Conservation (phyloP, 1,140 invertebrate genomes). For the Grapholita molesta region DNA sequence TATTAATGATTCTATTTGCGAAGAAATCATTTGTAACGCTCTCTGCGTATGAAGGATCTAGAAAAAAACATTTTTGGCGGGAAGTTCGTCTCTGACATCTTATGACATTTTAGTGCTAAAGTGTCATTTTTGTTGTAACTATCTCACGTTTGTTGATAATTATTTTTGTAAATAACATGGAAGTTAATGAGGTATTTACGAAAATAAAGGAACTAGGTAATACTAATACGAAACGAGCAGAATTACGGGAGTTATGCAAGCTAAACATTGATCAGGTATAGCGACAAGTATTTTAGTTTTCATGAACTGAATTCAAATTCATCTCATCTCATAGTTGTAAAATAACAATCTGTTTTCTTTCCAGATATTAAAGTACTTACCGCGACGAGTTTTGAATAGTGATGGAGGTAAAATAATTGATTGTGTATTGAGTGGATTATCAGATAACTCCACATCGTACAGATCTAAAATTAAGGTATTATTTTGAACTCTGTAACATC, state of each 20-base stretch:
- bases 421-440: slow-evolving; percentile 53
- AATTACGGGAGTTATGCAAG: slow-evolving; percentile 50
- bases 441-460: slow-evolving; percentile 30
- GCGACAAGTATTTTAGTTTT: no score
- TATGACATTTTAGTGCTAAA: not conserved
- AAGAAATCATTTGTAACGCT: no score
- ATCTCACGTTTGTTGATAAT: not conserved
- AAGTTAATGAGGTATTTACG: slow-evolving; percentile 35
- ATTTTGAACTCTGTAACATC: not conserved
- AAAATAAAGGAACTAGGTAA: slow-evolving; percentile 49
- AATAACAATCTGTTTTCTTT: slow-evolving; percentile 20
- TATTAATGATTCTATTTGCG: no score
- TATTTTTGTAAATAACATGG: slow-evolving; percentile 32
- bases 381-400: slow-evolving; percentile 40
- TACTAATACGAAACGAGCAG: slow-evolving; percentile 41
- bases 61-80: not conserved
- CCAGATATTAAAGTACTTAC: slow-evolving; percentile 47
- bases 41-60: not conserved
- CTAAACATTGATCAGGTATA: slow-evolving; percentile 43
- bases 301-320: no score
- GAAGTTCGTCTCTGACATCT: not conserved
- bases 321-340: no score
- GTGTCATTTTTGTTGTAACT: not conserved
- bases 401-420: slow-evolving; percentile 50
- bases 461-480: slow-evolving; percentile 45